A percentile compares a stretch with the other conserved stretches of the same genome.
phyloP scores from a whole-genome alignment of 2,888 invertebrate genomes.

The Oxycera nigricornis region DNA sequence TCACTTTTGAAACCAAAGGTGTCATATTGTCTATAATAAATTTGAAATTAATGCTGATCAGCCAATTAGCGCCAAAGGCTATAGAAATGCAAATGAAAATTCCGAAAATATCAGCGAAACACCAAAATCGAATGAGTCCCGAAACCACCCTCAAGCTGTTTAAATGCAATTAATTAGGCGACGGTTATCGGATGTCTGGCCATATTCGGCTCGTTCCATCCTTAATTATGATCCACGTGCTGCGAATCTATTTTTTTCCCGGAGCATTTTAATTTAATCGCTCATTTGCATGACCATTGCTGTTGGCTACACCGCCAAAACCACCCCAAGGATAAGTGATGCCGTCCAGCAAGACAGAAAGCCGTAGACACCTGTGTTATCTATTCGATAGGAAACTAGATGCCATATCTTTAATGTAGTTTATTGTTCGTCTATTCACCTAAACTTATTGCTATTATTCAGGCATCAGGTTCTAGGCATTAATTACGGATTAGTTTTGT shows the following conservation, averaged over 20 bases:
- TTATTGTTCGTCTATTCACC: neutral
- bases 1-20: too few species aligned
- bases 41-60: too few species aligned
- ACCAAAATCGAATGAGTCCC: too few species aligned
- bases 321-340: neutral
- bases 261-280: neutral
- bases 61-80: too few species aligned
- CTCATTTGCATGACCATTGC: neutral
- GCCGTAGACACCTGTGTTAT: neutral
- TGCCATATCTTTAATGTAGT: neutral
- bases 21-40: too few species aligned
- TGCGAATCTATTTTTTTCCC: neutral
- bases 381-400: neutral
- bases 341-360: neutral
- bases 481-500: neutral
- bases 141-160: neutral
- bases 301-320: neutral
- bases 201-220: too few species aligned
- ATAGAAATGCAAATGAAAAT: too few species aligned
- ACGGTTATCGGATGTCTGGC: too few species aligned
- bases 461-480: neutral
- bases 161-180: neutral
- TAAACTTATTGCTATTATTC: neutral
- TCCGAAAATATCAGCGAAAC: too few species aligned
- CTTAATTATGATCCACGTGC: neutral